Evolutionary conservation across 2,113 vertebrate species (phyloP).

Genomic region (Cichladusa arquata): DNA sequence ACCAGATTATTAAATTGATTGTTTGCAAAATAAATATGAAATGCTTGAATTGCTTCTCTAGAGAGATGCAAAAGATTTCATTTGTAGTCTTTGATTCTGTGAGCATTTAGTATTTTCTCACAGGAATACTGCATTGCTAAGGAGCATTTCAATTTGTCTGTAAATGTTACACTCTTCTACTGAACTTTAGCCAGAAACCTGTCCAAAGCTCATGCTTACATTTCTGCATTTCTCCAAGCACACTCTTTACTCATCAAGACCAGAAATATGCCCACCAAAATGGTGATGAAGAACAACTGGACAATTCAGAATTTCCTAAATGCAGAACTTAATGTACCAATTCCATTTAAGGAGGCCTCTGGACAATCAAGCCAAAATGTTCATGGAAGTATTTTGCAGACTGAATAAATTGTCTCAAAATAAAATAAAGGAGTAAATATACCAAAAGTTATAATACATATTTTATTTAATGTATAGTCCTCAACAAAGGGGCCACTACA

Average conservation of each 20-base stretch:
- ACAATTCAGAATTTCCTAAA: slow-evolving; percentile 28
- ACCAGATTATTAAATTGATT: background rate
- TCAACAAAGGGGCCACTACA: background rate
- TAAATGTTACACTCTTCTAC: background rate
- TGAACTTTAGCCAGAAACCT: slow-evolving; percentile 26
- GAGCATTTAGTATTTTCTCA: slow-evolving; percentile 8
- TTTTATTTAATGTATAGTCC: slow-evolving; percentile 2
- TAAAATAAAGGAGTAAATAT: slow-evolving; percentile 26
- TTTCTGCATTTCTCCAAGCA: slow-evolving; percentile 13
- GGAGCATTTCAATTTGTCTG: background rate
- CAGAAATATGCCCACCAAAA: slow-evolving; percentile 26
- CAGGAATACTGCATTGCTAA: background rate
- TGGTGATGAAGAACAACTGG: slow-evolving; percentile 17
- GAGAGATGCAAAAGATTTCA: background rate
- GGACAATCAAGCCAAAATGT: slow-evolving; percentile 18
- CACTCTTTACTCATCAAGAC: slow-evolving; percentile 23
- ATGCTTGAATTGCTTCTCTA: background rate
- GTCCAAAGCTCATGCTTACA: slow-evolving; percentile 4
- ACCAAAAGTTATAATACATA: slow-evolving; percentile 1
- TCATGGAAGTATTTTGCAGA: slow-evolving; percentile 33
- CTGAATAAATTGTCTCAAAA: slow-evolving; percentile 31
- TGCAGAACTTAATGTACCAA: slow-evolving; percentile 17
- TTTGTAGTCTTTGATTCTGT: background rate
- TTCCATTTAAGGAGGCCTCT: slow-evolving; percentile 27
- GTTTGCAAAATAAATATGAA: slow-evolving; percentile 9